Conservation (phyloP, 2,797 vertebrate species). For the Oreochromis mossambicus region DNA sequence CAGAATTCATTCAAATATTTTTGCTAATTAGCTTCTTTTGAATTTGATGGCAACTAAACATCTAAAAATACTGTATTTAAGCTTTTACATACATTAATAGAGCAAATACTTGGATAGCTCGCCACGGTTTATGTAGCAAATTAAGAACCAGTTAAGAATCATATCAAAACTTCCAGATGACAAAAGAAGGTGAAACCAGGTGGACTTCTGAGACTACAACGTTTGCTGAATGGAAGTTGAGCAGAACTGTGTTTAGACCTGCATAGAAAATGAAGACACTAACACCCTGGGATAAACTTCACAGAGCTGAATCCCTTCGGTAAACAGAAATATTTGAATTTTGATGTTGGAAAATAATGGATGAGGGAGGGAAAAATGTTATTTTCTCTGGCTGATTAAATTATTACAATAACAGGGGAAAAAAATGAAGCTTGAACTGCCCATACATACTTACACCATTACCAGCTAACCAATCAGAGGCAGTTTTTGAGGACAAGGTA, state of each 20-base stretch:
- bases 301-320: background rate
- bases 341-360: background rate
- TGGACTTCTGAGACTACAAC: background rate
- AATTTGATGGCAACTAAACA: background rate
- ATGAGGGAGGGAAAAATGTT: background rate
- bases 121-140: background rate
- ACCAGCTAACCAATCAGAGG: background rate
- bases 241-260: background rate
- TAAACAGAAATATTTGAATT: background rate
- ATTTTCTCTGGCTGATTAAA: background rate
- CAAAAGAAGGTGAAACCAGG: background rate
- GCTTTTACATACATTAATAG: background rate
- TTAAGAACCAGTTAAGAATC: background rate
- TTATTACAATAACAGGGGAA: accelerated
- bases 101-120: background rate
- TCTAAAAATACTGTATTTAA: background rate
- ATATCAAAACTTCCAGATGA: background rate
- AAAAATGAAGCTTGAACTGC: background rate
- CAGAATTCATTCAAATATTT: accelerated
- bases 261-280: background rate
- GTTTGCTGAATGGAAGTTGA: background rate
- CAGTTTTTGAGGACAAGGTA: background rate
- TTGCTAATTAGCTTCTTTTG: background rate
- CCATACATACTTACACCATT: background rate
- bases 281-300: accelerated